Evolutionary conservation across 2,797 vertebrate species (phyloP).

Genomic region (Rhinichthys osculus): DNA sequence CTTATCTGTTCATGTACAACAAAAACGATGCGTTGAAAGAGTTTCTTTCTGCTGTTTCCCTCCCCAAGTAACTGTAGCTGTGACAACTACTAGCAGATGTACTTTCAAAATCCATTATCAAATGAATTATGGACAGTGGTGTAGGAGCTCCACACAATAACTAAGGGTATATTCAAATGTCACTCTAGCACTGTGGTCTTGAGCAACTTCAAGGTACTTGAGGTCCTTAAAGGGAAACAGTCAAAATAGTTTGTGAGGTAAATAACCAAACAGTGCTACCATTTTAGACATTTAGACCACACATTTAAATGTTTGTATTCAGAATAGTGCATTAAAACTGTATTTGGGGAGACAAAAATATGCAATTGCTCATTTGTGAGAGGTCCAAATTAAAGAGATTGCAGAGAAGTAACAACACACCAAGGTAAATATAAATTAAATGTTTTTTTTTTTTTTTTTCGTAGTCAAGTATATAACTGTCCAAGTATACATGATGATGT

Average conservation of each 20-base stretch:
- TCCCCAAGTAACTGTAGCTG: not conserved
- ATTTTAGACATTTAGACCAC: not conserved
- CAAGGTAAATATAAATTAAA: not conserved
- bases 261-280: not conserved
- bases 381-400: not conserved
- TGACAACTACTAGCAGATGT: not conserved
- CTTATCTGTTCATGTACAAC: not conserved
- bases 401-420: not conserved
- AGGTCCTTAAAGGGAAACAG: not conserved
- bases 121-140: slow-evolving; percentile 5
- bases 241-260: slow-evolving; percentile 5
- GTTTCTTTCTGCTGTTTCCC: slow-evolving; percentile 8
- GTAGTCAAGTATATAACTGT: not conserved
- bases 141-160: not conserved
- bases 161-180: not conserved
- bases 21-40: not conserved
- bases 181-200: slow-evolving; percentile 8
- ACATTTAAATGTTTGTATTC: slow-evolving; percentile 10
- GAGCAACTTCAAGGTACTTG: not conserved
- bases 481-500: not conserved
- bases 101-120: slow-evolving; percentile 32
- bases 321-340: not conserved
- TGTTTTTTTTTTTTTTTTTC: too few species aligned
- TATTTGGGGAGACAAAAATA: not conserved
- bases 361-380: not conserved